These are phyloP conservation scores for Pristionchus arcanus DNA, from an alignment of 2,888 invertebrate species.

Conservation along the genomic window DNA sequence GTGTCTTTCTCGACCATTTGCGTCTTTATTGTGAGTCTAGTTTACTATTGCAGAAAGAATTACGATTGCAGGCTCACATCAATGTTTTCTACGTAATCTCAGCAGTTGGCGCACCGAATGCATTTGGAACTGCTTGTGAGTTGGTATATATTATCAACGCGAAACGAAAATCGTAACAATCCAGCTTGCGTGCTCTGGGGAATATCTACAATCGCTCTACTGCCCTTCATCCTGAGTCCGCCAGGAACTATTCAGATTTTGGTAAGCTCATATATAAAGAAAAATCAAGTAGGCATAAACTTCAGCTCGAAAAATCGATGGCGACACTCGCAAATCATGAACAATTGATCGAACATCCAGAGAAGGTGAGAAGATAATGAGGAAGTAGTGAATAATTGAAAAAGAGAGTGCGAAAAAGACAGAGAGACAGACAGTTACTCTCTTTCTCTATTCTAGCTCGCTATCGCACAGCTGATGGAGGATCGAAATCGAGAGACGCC, in stretches of 20 bases:
- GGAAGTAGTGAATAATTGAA: not conserved
- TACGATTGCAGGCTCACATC: conserved; percentile 1
- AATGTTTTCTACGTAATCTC: conserved; percentile 1
- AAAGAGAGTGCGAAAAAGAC: not conserved
- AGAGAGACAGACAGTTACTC: not conserved
- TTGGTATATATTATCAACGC: not conserved
- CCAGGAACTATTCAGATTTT: conserved; percentile 29
- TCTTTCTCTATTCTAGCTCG: not conserved
- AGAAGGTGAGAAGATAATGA: not conserved
- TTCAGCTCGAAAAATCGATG: not conserved
- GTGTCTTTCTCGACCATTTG: conserved; percentile 33
- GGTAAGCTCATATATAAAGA: no score
- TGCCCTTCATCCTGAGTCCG: not conserved
- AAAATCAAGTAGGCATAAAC: not conserved
- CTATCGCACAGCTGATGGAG: conserved; percentile 4
- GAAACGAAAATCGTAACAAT: not conserved
- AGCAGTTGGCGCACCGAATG: conserved; percentile 16
- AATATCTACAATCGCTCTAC: not conserved
- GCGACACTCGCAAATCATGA: not conserved
- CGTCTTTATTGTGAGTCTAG: not conserved
- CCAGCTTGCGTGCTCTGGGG: not conserved
- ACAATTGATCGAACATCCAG: not conserved
- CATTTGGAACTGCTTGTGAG: conserved; percentile 26
- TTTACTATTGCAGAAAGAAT: not conserved
- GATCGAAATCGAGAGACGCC: conserved; percentile 14